A percentile compares a stretch with the other conserved stretches of the same genome.
Evolutionary conservation across 2,113 vertebrate genomes (phyloP).

Genomic region (Brienomyrus brachyistius): DNA sequence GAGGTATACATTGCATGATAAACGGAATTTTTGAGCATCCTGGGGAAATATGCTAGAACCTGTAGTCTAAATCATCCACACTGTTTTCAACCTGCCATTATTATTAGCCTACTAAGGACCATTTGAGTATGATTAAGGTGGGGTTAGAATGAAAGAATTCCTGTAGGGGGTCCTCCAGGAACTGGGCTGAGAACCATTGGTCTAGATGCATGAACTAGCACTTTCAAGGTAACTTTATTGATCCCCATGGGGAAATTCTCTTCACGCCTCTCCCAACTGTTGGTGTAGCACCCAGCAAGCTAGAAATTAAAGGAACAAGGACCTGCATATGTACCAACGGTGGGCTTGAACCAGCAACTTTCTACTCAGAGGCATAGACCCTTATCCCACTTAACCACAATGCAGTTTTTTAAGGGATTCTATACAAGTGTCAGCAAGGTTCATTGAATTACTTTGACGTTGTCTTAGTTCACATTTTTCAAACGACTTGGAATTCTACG

Average conservation of each 20-base stretch:
- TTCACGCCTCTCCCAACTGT: too few relatives aligned
- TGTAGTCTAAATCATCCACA: not conserved
- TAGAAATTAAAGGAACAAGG: too few relatives aligned
- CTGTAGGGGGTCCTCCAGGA: not conserved
- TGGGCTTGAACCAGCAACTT: too few relatives aligned
- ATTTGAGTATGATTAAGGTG: not conserved
- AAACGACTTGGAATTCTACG: not conserved
- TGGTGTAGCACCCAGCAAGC: too few relatives aligned
- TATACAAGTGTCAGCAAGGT: not conserved
- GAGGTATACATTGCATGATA: not conserved
- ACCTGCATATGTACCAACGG: too few relatives aligned
- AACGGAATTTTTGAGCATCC: not conserved
- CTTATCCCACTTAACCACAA: too few relatives aligned
- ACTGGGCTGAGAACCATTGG: not conserved
- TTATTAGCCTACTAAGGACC: not conserved
- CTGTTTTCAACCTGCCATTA: not conserved
- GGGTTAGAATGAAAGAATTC: not conserved
- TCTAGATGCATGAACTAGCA: not conserved
- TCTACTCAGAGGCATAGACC: too few relatives aligned
- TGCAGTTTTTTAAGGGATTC: not conserved
- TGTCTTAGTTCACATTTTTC: not conserved
- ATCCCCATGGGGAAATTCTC: too few relatives aligned
- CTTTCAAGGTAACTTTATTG: not conserved
- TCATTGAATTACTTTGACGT: not conserved
- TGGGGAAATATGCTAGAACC: not conserved